A percentile compares a stretch with the other conserved stretches of the same genome.
Evolutionary conservation across 2,888 invertebrate genomes (phyloP).

Genomic region (Keiferia lycopersicella): DNA sequence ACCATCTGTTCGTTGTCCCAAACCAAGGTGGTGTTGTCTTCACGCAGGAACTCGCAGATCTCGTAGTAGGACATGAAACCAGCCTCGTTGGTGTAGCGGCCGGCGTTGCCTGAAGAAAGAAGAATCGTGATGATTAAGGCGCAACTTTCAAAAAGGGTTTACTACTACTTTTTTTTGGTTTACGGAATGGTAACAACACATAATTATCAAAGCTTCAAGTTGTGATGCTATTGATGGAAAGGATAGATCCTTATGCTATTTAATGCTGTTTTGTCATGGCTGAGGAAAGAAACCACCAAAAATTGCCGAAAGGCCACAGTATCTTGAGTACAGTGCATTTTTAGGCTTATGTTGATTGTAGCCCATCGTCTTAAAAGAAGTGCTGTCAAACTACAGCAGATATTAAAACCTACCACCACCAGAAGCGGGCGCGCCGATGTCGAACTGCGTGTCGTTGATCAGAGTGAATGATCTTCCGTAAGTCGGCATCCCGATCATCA

Average conservation of each 20-base stretch:
- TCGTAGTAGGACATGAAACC: constrained; percentile 98
- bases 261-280: too few species aligned
- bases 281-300: too few species aligned
- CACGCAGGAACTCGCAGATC: constrained; percentile 94
- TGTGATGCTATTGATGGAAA: too few species aligned
- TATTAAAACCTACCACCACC: constrained; percentile 90
- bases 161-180: neutral
- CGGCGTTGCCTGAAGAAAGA: constrained; percentile 77
- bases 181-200: constrained; percentile 12
- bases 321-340: too few species aligned
- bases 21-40: constrained; percentile 94
- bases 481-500: constrained; percentile 97
- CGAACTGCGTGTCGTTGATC: constrained; percentile 92
- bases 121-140: neutral
- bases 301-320: too few species aligned
- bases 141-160: neutral
- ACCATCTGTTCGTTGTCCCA: constrained; percentile 98
- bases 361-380: too few species aligned
- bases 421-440: constrained; percentile 94
- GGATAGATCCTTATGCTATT: too few species aligned
- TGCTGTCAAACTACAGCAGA: too few species aligned
- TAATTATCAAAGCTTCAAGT: neutral
- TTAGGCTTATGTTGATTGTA: too few species aligned
- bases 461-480: constrained; percentile 96
- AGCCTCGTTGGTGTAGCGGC: constrained; percentile 94